Conservation (phyloP, 2,113 vertebrate species). For the Gambusia affinis region DNA sequence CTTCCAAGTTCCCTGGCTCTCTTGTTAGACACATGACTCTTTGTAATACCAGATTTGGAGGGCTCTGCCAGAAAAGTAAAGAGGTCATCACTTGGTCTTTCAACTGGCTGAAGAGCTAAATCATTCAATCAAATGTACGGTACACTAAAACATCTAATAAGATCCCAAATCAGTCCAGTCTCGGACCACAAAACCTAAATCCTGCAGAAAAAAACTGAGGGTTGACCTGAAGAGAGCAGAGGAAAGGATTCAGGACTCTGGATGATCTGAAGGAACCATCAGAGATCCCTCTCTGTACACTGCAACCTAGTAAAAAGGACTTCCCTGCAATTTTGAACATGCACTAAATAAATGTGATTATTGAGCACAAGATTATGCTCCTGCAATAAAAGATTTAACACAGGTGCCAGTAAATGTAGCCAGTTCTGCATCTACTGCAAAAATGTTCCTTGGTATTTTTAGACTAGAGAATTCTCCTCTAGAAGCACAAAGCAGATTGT, state of each 20-base stretch:
- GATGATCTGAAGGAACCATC: background rate
- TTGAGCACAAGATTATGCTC: background rate
- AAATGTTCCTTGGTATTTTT: background rate
- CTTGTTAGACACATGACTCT: background rate
- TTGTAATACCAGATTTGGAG: background rate
- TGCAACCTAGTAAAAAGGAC: too few relatives aligned
- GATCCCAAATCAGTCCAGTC: background rate
- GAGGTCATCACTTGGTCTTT: background rate
- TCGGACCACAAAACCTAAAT: background rate
- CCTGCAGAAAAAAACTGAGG: background rate
- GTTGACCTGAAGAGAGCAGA: background rate
- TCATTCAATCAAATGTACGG: background rate
- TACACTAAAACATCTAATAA: background rate
- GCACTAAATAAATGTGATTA: background rate
- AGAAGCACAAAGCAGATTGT: background rate
- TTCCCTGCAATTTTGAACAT: background rate
- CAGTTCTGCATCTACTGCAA: too few relatives aligned
- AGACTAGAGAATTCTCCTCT: background rate
- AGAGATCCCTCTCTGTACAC: too few relatives aligned
- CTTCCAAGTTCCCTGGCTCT: background rate
- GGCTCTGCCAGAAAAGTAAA: background rate
- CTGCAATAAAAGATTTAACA: background rate
- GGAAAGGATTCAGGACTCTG: background rate
- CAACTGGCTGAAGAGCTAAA: background rate
- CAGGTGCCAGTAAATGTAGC: background rate